phyloP scores from a whole-genome alignment of 2,888 invertebrate genomes.

The Cantharis nigra region DNA sequence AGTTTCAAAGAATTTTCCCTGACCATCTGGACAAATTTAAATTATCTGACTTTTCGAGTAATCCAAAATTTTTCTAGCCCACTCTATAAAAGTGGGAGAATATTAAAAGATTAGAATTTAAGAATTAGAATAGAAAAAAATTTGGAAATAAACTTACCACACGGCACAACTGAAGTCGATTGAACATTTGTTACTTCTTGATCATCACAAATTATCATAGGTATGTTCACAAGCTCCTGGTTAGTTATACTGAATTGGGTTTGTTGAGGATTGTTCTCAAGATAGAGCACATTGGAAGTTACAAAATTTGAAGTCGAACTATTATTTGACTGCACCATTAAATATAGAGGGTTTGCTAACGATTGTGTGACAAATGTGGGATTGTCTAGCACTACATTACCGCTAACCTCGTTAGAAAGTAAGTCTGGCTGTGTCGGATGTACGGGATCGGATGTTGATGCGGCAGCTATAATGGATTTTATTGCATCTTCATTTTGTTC shows the following conservation, averaged over 20 bases:
- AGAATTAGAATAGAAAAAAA: no score
- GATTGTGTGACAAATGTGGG: neutral
- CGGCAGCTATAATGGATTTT: conserved; percentile 16
- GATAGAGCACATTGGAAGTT: neutral
- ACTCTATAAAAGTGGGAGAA: no score
- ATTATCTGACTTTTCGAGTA: no score
- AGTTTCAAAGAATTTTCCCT: no score
- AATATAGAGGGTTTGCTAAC: neutral
- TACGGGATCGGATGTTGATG: neutral
- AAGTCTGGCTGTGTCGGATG: neutral
- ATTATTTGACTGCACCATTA: neutral
- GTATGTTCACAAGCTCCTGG: neutral
- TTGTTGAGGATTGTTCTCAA: neutral
- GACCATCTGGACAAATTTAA: no score
- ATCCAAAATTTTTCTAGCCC: no score
- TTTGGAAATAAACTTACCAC: conserved; percentile 9
- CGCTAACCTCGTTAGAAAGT: neutral
- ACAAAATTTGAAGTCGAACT: neutral
- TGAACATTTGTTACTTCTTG: conserved; percentile 1
- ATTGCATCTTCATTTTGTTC: conserved; percentile 19
- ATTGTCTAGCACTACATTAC: neutral
- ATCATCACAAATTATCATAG: neutral
- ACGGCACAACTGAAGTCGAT: conserved; percentile 1
- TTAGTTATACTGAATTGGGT: neutral
- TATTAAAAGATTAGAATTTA: no score